phyloP scores from a whole-genome alignment of 2,113 vertebrate species.

The Tor tambroides region DNA sequence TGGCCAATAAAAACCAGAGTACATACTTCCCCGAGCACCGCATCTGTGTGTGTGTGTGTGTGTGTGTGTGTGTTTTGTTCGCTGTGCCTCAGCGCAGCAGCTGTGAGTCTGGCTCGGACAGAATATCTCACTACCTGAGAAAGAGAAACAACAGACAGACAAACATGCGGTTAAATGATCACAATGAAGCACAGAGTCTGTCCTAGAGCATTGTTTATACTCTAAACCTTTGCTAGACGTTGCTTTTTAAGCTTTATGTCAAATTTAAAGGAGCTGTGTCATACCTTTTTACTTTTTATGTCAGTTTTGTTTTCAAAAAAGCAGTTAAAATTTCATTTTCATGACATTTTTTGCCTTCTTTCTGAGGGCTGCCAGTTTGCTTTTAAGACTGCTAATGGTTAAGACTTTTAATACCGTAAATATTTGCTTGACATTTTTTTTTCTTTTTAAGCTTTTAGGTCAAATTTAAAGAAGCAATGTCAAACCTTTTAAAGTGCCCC shows the following conservation, averaged over 20 bases:
- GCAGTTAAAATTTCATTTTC: background rate
- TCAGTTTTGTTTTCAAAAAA: background rate
- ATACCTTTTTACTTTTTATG: background rate
- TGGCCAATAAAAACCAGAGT: conserved; percentile 84
- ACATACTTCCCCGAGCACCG: conserved; percentile 80
- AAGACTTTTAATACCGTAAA: too few relatives aligned
- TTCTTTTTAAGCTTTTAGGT: too few relatives aligned
- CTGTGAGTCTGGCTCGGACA: conserved; percentile 42
- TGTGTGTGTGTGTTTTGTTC: conserved; percentile 45
- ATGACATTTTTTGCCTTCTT: background rate
- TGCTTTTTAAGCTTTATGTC: background rate
- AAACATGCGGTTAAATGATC: conserved; percentile 1
- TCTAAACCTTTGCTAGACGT: background rate
- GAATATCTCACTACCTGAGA: conserved; percentile 45
- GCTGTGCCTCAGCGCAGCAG: conserved; percentile 40
- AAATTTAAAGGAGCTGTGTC: background rate
- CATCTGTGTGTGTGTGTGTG: conserved; percentile 42
- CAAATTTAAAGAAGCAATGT: too few relatives aligned
- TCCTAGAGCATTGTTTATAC: conserved; percentile 17
- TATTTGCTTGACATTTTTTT: too few relatives aligned
- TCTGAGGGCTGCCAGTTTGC: background rate
- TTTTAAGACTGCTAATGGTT: background rate
- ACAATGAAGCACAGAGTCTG: background rate
- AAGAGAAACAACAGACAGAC: conserved; percentile 32
- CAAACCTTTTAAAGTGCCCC: too few relatives aligned